Percentiles rank a stretch among this genome's conserved stretches.
Conservation (phyloP, 2,113 vertebrate species). For the Glareola pratincola region DNA sequence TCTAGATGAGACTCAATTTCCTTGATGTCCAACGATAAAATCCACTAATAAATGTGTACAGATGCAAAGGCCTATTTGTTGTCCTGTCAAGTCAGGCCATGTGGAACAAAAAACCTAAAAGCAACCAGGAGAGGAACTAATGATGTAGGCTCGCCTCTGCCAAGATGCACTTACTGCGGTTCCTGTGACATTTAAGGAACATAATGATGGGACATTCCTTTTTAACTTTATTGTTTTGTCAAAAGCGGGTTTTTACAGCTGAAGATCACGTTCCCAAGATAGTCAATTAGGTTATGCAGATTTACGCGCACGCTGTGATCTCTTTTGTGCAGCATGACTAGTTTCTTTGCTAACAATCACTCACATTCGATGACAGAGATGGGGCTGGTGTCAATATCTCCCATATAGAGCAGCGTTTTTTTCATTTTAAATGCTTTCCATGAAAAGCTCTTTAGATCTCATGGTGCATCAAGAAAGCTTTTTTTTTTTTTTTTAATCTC, state of each 20-base stretch:
- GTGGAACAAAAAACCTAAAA: constrained; percentile 57
- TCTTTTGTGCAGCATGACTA: constrained; percentile 33
- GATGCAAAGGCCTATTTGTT: constrained; percentile 66
- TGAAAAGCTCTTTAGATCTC: constrained; percentile 21
- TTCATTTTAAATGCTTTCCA: background rate
- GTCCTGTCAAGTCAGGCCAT: constrained; percentile 55
- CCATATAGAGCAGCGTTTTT: background rate
- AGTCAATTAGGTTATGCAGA: constrained; percentile 54
- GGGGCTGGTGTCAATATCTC: constrained; percentile 29
- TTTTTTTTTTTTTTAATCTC: constrained; percentile 8
- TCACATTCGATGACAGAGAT: constrained; percentile 13
- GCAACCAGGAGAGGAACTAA: constrained; percentile 62
- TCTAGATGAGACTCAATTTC: constrained; percentile 63
- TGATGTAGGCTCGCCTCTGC: constrained; percentile 23
- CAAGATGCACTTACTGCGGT: constrained; percentile 65
- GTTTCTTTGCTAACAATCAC: constrained; percentile 1
- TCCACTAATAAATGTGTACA: constrained; percentile 48
- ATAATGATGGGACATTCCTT: constrained; percentile 64
- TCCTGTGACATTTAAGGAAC: constrained; percentile 65
- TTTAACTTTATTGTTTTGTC: constrained; percentile 62
- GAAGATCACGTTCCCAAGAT: constrained; percentile 57
- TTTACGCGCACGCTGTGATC: constrained; percentile 27
- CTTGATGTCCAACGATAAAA: constrained; percentile 65
- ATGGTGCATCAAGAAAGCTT: background rate
- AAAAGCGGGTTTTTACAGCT: constrained; percentile 52